Percentiles rank a stretch among this genome's conserved stretches.
phyloP scores from a whole-genome alignment of 2,797 vertebrate species.

The Emys orbicularis region DNA sequence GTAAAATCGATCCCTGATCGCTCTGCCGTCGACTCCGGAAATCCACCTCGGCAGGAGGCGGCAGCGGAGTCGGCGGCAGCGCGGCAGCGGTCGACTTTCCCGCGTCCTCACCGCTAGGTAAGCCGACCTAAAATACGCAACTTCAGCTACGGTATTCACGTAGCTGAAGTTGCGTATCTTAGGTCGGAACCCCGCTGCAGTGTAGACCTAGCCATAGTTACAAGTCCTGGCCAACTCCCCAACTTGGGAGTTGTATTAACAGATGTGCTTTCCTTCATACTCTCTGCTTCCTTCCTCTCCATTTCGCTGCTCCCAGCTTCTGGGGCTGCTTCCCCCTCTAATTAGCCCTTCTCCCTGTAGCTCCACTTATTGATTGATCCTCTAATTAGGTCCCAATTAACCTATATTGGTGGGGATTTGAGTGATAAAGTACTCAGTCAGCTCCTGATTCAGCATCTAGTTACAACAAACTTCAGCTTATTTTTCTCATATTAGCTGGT shows the following conservation, averaged over 20 bases:
- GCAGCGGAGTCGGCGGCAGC: no score
- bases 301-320: background rate
- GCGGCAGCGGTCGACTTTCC: no score
- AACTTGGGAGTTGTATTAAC: background rate
- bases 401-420: background rate
- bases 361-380: background rate
- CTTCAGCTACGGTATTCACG: no score
- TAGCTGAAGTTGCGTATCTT: no score
- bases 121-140: no score
- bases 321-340: background rate
- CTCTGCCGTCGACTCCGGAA: no score
- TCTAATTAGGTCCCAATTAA: background rate
- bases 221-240: background rate
- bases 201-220: no score
- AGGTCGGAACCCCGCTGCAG: no score
- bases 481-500: slow-evolving; percentile 25
- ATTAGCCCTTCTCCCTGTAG: background rate
- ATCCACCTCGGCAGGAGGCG: no score
- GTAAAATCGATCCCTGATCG: no score
- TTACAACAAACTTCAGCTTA: slow-evolving; percentile 21
- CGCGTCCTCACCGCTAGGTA: no score
- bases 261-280: background rate
- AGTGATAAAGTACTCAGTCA: background rate
- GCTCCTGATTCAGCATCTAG: background rate
- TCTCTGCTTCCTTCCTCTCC: background rate